Conservation (phyloP, 2,797 vertebrate species). For the Leptoclinus maculatus region DNA sequence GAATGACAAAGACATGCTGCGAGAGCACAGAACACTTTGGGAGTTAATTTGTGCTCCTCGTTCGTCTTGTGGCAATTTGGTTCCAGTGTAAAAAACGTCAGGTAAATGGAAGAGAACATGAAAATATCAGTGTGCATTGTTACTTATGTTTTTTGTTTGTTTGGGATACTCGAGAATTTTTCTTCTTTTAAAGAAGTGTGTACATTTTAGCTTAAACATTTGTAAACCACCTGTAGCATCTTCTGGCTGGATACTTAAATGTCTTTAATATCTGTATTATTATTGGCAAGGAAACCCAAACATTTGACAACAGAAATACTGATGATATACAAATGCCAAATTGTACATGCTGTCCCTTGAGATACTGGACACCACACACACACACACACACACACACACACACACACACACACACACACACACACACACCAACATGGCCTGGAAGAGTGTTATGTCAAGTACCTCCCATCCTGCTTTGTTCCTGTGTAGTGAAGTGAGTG, state of each 20-base stretch:
- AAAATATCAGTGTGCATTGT: not conserved
- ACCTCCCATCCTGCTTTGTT: constrained; percentile 97
- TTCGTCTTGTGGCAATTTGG: not conserved
- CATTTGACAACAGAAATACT: constrained; percentile 9
- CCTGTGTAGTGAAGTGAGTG: constrained; percentile 94
- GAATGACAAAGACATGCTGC: constrained; percentile 18
- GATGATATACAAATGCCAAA: constrained; percentile 20
- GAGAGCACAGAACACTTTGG: not conserved
- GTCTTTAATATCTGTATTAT: not conserved
- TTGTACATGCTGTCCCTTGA: constrained; percentile 41
- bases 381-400: constrained; percentile 7
- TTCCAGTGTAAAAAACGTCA: not conserved
- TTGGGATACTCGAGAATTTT: not conserved
- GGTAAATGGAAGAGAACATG: not conserved
- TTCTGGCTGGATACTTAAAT: not conserved
- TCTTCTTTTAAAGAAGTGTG: not conserved
- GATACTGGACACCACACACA: constrained; percentile 53
- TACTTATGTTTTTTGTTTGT: not conserved
- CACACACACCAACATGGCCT: constrained; percentile 88
- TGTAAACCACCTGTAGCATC: not conserved
- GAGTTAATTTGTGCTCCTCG: not conserved
- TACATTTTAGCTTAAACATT: not conserved
- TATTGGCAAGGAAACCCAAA: too few relatives aligned
- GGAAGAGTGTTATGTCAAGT: constrained; percentile 98
- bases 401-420: constrained; percentile 16